Evolutionary conservation across 2,797 vertebrate genomes (phyloP).

Genomic region (Acrossocheilus fasciatus): DNA sequence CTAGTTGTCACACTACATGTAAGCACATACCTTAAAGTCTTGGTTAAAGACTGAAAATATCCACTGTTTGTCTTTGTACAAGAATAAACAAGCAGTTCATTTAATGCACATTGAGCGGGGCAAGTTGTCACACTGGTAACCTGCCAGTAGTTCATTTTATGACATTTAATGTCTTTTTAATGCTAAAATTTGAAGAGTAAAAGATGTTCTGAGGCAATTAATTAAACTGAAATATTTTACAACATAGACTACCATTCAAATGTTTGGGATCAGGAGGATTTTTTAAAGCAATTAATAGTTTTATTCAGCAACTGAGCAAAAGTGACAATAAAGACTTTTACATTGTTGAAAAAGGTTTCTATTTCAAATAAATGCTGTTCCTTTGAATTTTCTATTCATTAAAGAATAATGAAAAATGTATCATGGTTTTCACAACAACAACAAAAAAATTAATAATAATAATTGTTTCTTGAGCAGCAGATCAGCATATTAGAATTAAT

Average conservation of each 20-base stretch:
- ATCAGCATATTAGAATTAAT: not conserved
- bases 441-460: not conserved
- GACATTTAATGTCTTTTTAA: not conserved
- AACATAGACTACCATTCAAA: not conserved
- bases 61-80: not conserved
- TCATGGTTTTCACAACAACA: not conserved
- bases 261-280: not conserved
- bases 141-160: not conserved
- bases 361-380: not conserved
- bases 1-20: not conserved
- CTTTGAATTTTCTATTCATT: not conserved
- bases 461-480: not conserved
- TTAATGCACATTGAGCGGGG: not conserved
- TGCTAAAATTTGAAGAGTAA: not conserved
- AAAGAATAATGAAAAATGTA: not conserved
- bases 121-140: not conserved
- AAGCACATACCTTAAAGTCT: not conserved
- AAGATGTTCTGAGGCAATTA: not conserved
- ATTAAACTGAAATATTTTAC: not conserved
- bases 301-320: not conserved
- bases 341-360: not conserved
- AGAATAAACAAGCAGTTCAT: not conserved
- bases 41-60: not conserved
- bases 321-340: not conserved
- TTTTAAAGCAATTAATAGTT: not conserved